Evolutionary conservation across 1,140 invertebrate genomes (phyloP), one percentile per base, ranked within the genome.

Genomic region (Cephus cinctus): DNA sequence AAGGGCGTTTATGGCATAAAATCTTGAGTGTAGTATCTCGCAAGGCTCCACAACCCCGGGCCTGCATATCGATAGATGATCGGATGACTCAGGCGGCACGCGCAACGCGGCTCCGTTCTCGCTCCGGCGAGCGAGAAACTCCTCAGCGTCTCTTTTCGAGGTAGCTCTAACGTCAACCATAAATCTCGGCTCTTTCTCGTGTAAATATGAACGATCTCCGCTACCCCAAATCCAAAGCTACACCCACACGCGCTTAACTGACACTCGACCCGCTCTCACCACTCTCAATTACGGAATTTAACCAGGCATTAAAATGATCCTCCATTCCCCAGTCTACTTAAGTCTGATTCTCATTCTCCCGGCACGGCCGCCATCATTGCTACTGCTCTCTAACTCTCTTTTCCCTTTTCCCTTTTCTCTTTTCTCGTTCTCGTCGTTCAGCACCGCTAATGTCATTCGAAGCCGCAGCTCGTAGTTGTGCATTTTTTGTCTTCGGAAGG

Each of bases 231-330:
- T 35, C 19, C 18, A 38, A 34, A 53, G 34, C 40, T 9, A 14
- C 19, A 16, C 25, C 31, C 35, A 41, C 22, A 23, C 15, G 35
- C 46, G 49, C 36, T 57, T 47, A 31, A 18, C 31, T 47, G 39
- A 6, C 12, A 36, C 40, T 43, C 6, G 8, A 34, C 35, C 40
- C 34, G 15, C 36, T 15, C 42, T 50, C 32, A 38, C 42, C 44
- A 57, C 56, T 67, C 55, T 63, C 67, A 67, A 68, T 68, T 66
- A 68, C 57, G 52, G 53, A 66, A 67, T 69, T 67, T 61, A 68
- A 63, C 61, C 54, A 61, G 55, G 61, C 57, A 68, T 66, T 66
- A 68, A 66, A 67, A 63, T 63, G 56, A 65, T 67, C 57, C 57
- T 59, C 54, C 67, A 67, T 67, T 64, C 54, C 59, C 50, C 54